These are phyloP conservation scores for Miichthys miiuy DNA, from an alignment of 2,797 vertebrate species.

Conservation along the genomic window DNA sequence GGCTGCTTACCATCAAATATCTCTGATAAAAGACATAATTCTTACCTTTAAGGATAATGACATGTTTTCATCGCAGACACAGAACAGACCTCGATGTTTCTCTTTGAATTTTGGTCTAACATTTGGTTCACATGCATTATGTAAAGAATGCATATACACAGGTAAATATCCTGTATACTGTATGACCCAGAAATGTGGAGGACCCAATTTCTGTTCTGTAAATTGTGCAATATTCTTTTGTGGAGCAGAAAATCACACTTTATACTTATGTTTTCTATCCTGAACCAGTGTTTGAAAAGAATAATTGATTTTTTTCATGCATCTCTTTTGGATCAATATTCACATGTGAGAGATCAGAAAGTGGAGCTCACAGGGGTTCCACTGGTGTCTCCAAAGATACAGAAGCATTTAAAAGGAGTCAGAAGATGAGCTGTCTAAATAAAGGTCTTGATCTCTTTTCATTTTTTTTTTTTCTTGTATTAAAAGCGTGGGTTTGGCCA, in stretches of 20 bases:
- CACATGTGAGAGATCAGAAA: constrained; percentile 65
- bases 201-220: not conserved
- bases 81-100: constrained; percentile 36
- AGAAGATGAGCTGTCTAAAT: constrained; percentile 61
- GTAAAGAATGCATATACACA: not conserved
- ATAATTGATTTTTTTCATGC: constrained; percentile 72
- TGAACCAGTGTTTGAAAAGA: constrained; percentile 62
- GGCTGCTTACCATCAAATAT: constrained; percentile 65
- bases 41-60: constrained; percentile 67
- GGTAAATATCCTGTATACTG: not conserved
- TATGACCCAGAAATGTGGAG: not conserved
- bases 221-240: constrained; percentile 50
- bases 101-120: constrained; percentile 2
- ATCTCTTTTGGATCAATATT: constrained; percentile 74
- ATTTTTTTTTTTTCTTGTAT: constrained; percentile 29
- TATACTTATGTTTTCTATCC: constrained; percentile 68
- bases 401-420: constrained; percentile 47
- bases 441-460: constrained; percentile 53
- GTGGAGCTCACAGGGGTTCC: constrained; percentile 59
- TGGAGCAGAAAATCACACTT: constrained; percentile 65
- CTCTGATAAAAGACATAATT: constrained; percentile 75
- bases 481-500: constrained; percentile 46
- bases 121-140: constrained; percentile 1
- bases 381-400: constrained; percentile 60
- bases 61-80: constrained; percentile 55